A percentile compares a stretch with the other conserved stretches of the same genome.
Evolutionary conservation across 2,888 invertebrate genomes (phyloP).

Genomic region (Morinoia aosen): DNA sequence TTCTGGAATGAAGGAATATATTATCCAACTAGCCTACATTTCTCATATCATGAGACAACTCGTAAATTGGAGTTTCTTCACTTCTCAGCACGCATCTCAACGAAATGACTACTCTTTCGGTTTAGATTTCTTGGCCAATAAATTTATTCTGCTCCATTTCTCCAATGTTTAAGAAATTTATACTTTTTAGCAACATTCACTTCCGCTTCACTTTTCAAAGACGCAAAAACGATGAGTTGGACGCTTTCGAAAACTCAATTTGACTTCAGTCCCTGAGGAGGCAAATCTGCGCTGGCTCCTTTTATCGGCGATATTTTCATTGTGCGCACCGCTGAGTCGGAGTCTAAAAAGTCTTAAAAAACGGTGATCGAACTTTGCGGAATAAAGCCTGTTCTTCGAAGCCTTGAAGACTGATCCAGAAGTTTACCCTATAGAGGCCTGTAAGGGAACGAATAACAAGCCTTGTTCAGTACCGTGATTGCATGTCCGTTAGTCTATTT

Average conservation of each 20-base stretch:
- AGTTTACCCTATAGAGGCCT: background rate
- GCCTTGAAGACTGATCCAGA: background rate
- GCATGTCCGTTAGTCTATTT: background rate
- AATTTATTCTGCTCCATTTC: background rate
- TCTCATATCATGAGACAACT: background rate
- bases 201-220: background rate
- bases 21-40: background rate
- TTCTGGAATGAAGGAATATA: background rate
- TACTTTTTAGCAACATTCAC: background rate
- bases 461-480: background rate
- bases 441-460: background rate
- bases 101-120: background rate
- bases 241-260: background rate
- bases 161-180: background rate
- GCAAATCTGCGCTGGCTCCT: background rate
- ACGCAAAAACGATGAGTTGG: background rate
- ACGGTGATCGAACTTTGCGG: background rate
- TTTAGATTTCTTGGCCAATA: background rate
- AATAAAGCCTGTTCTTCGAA: background rate
- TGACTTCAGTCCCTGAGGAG: slow-evolving; percentile 17
- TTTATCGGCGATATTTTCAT: slow-evolving; percentile 16
- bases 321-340: background rate
- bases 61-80: background rate
- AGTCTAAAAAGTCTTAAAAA: background rate
- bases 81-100: background rate